Evolutionary conservation across 2,888 invertebrate species (phyloP).

Genomic region (Phania funesta): DNA sequence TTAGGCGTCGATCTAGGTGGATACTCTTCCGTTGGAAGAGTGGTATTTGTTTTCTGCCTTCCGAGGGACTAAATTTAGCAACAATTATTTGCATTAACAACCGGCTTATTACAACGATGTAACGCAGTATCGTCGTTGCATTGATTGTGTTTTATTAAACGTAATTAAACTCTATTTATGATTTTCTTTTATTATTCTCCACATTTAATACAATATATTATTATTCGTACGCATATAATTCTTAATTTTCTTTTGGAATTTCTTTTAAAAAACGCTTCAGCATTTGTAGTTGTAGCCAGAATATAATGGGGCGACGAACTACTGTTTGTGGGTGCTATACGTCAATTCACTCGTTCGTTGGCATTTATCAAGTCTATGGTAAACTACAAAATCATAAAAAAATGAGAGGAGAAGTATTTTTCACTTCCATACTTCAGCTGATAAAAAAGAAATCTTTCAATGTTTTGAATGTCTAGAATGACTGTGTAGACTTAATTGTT

Average conservation of each 20-base stretch:
- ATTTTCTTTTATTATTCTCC: neutral
- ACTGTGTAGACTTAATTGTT: constrained; percentile 24
- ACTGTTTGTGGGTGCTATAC: constrained; percentile 27
- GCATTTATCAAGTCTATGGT: constrained; percentile 45
- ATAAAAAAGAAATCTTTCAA: constrained; percentile 25
- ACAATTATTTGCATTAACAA: neutral
- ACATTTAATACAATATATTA: neutral
- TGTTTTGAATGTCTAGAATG: constrained; percentile 25
- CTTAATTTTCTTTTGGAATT: neutral
- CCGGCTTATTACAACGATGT: neutral
- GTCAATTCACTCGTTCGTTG: constrained; percentile 32
- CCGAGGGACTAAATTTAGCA: neutral
- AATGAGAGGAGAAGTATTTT: neutral
- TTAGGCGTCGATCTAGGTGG: too few relatives aligned
- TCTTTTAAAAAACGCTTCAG: constrained; percentile 10
- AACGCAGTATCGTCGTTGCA: neutral
- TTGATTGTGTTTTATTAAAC: neutral
- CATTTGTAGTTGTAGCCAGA: neutral
- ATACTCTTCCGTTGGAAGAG: too few relatives aligned
- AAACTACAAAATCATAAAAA: constrained; percentile 12
- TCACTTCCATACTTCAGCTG: constrained; percentile 13
- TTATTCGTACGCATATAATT: neutral
- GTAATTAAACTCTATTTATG: neutral
- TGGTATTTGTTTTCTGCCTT: too few relatives aligned
- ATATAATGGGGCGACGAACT: neutral